Evolutionary conservation across 1,140 invertebrate genomes (phyloP), one percentile per base, ranked within the genome.

Genomic region (Halictus rubicundus): DNA sequence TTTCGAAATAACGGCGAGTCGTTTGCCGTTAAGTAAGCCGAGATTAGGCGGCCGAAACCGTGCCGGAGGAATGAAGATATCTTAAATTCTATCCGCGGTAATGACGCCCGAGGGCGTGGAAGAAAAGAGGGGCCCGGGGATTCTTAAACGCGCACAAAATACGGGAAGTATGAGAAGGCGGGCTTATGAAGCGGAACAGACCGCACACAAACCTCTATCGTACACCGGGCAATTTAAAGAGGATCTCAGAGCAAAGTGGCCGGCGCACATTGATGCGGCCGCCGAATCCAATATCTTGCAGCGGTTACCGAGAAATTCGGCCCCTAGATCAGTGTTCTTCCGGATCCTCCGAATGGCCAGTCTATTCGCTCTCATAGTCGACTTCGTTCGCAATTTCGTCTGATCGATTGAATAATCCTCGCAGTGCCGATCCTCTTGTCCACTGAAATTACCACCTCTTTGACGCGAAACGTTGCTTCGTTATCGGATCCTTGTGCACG

Each of bases 231-330:
- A 78, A 78, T 71, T 71, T 78, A 71, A 78, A 71, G 59, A 78
- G 68, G 76, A 64, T 71, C 23, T 21, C 9, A 27, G 32, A 61
- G 42, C 23, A 64, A 78, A 78, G 46, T 71, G 68, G 46, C 39
- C 76, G 25, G 42, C 21, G 68, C 59, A 21, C 75, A 78, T 78
- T 49, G 68, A 70, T 63, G 46, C 75, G 27, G 23, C 32, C 68
- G n/a, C 68, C 32, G 37, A 64, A 78, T 78, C 59, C 76, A 78
- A 78, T 78, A 78, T 78, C 68, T 78, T 25, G 59, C 76, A 78
- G 68, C 76, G 76, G 76, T 78, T 78, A 69, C 76, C 59, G 39
- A 49, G 42, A 64, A 42, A 78, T 49, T 71, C 68, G 37, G 42
- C 25, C 12, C 23, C 57, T 69, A 49, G 57, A 63, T 77, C 76